Base-by-base conservation (phyloP, 2,888 invertebrate species). In the Caenorhabditis plicata region DNA sequence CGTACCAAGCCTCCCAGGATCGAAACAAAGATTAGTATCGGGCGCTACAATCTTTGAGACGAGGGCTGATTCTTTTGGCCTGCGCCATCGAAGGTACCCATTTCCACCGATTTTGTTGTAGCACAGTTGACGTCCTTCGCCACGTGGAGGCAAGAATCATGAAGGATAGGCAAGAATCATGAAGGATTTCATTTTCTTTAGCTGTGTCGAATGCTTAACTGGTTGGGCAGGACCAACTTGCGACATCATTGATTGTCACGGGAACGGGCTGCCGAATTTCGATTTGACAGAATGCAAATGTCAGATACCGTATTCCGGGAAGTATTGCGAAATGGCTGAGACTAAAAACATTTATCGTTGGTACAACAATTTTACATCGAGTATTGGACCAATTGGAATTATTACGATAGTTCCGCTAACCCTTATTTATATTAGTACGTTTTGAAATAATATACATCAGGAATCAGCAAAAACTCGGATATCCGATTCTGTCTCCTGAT, bases 161-260 rank as follows among this genome's bases (percentile, higher is more conserved):
- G n/a, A n/a, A n/a, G n/a, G n/a, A n/a, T n/a, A n/a, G n/a, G n/a
- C n/a, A n/a, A 29, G 11, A 29, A 36, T 36, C 7, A 11, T 8
- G 9, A 7, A n/a, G 7, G 9, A 36, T 36, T 36, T n/a, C n/a
- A 36, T 36, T 8, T 36, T 36, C 9, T 11, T 45, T 17, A 52
- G 64, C 29, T 68, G 68, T 26, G 40, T 63, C 22, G 50, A 65
- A 42, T 68, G 68, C 20, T 26, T 45, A 25, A n/a, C 42, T 15
- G 68, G 68, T 25, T 68, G 68, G 68, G 43, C 43, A n/a, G 68
- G 68, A 1, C 3, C 53, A 9, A 64, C 64, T 32, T 68, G 68
- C 41, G 68, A 68, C 29, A 43, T 60, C n/a, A 65, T 68, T 35
- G 48, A 64, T 36, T 68, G 68, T 41, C 47, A 63, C 41, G 60